phyloP scores from a whole-genome alignment of 2,797 vertebrate species.

The Acanthurus leucopareius region DNA sequence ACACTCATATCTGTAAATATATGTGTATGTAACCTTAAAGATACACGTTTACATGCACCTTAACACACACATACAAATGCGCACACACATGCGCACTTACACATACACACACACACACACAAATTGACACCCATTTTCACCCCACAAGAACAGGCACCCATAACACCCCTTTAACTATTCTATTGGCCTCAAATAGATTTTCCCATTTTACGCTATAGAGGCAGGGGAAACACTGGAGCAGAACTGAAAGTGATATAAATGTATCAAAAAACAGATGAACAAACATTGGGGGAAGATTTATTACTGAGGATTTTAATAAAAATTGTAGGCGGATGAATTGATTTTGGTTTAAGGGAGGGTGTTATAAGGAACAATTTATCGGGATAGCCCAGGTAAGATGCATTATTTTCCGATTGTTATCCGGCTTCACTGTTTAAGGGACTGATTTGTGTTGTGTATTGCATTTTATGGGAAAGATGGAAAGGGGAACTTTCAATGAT shows the following conservation, averaged over 20 bases:
- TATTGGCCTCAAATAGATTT: slow-evolving; percentile 98
- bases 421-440: slow-evolving; percentile 93
- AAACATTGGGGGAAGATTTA: slow-evolving; percentile 99
- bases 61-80: slow-evolving; percentile 48
- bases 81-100: slow-evolving; percentile 63
- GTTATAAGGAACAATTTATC: slow-evolving; percentile 99
- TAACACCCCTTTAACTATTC: slow-evolving; percentile 97
- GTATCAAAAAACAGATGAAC: slow-evolving; percentile 99
- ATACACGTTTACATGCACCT: slow-evolving; percentile 53
- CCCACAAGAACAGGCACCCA: slow-evolving; percentile 83
- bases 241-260: slow-evolving; percentile 98
- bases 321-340: slow-evolving; percentile 98
- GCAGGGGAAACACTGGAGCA: slow-evolving; percentile 97
- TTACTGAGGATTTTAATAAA: slow-evolving; percentile 97
- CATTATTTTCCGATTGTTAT: slow-evolving; percentile 99
- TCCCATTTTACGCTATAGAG: slow-evolving; percentile 96
- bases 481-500: slow-evolving; percentile 98
- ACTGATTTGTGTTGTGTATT: slow-evolving; percentile 99
- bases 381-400: slow-evolving; percentile 94
- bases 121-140: slow-evolving; percentile 80
- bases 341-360: slow-evolving; percentile 97
- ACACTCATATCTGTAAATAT: slow-evolving; percentile 44
- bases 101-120: slow-evolving; percentile 65
- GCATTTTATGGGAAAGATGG: slow-evolving; percentile 98
- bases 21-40: slow-evolving; percentile 69